Percentiles rank a stretch among this genome's conserved stretches.
phyloP scores from a whole-genome alignment of 2,888 invertebrate genomes.

The Yponomeuta plumbellus region DNA sequence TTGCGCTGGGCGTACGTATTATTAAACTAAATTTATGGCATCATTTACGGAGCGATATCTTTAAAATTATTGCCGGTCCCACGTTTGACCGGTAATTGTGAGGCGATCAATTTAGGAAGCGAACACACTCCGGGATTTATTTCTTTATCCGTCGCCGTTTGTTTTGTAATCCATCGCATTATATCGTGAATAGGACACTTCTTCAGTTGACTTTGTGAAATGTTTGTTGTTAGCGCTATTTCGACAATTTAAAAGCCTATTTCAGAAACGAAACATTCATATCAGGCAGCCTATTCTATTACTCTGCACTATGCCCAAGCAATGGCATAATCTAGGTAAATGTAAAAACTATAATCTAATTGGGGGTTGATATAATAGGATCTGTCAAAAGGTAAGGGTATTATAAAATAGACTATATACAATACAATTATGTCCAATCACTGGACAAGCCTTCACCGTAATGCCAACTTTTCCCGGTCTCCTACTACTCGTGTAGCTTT shows the following conservation, averaged over 20 bases:
- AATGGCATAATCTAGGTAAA: too few relatives aligned
- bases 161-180: slow-evolving; percentile 13
- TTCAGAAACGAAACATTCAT: too few relatives aligned
- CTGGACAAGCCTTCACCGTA: too few relatives aligned
- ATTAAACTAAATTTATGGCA: slow-evolving; percentile 74
- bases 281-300: too few relatives aligned
- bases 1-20: slow-evolving; percentile 69
- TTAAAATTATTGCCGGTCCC: slow-evolving; percentile 66
- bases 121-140: slow-evolving; percentile 27
- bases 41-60: slow-evolving; percentile 72
- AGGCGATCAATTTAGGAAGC: slow-evolving; percentile 46
- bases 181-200: background rate
- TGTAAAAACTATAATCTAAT: too few relatives aligned
- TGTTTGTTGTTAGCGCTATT: background rate
- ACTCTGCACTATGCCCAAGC: too few relatives aligned
- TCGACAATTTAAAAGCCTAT: too few relatives aligned
- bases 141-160: slow-evolving; percentile 19
- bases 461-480: too few relatives aligned
- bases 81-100: slow-evolving; percentile 57
- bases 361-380: too few relatives aligned
- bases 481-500: background rate
- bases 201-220: background rate
- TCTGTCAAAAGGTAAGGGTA: too few relatives aligned
- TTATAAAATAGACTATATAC: too few relatives aligned
- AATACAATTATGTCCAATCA: too few relatives aligned